These are phyloP conservation scores for Peromyscus californicus DNA, from an alignment of 2,113 vertebrate species.

Conservation along the genomic window DNA sequence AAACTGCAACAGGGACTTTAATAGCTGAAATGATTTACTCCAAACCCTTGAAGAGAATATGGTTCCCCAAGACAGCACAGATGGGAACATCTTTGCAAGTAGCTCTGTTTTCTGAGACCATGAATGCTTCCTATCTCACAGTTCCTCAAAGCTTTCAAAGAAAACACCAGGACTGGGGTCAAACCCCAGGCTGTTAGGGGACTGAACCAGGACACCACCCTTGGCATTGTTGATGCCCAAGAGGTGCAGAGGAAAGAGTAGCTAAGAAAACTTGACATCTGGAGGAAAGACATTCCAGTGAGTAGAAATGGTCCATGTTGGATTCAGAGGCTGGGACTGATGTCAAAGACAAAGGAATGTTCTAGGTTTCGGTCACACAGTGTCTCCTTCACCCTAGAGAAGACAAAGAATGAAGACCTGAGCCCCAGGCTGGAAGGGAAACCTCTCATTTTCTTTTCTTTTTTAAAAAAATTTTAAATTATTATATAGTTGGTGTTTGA, in stretches of 20 bases:
- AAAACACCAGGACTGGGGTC: neutral
- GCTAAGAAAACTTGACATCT: neutral
- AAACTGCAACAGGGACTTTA: neutral
- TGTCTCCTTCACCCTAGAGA: neutral
- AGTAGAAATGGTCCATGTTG: neutral
- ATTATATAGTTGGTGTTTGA: too few relatives aligned
- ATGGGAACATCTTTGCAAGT: neutral
- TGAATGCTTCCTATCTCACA: neutral
- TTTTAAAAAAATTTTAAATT: too few relatives aligned
- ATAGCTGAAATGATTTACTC: neutral
- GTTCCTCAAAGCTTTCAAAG: neutral
- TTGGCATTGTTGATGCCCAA: neutral
- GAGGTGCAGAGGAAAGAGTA: neutral
- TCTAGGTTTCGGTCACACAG: neutral
- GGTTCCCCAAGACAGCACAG: neutral
- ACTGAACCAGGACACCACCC: neutral
- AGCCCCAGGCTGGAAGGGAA: neutral
- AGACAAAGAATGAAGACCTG: neutral
- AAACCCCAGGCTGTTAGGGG: neutral
- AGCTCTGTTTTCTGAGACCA: neutral
- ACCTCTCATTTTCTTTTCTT: too few relatives aligned
- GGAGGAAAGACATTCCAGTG: neutral
- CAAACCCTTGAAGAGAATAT: neutral
- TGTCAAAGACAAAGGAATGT: conserved; percentile 23
- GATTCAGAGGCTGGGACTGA: neutral